These are phyloP conservation scores for Cyanistes caeruleus DNA, from an alignment of 2,113 vertebrate genomes.

Conservation along the genomic window DNA sequence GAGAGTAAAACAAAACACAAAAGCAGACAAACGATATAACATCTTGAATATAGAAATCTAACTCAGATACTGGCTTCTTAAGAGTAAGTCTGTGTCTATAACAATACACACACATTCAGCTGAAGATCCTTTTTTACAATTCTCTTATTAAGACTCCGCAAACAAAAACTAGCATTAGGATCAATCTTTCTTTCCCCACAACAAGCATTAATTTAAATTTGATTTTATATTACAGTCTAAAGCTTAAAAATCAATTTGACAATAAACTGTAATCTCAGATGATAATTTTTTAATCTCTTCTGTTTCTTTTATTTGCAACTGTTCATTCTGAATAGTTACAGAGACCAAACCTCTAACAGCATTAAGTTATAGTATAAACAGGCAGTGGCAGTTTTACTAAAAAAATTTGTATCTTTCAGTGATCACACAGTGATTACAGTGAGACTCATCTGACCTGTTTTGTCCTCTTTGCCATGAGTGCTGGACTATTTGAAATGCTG, in stretches of 20 bases:
- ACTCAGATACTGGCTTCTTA: background rate
- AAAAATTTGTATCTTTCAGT: background rate
- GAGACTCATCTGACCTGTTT: slow-evolving; percentile 85
- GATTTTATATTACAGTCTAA: background rate
- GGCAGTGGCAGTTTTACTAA: background rate
- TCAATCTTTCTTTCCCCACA: background rate
- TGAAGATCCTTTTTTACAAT: background rate
- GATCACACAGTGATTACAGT: background rate
- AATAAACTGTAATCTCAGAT: background rate
- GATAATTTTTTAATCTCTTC: background rate
- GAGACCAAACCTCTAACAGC: background rate
- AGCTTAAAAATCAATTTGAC: background rate
- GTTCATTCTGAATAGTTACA: background rate
- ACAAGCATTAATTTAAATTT: background rate
- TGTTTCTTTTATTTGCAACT: background rate
- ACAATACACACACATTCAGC: background rate
- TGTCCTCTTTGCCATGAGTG: slow-evolving; percentile 94
- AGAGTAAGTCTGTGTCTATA: background rate
- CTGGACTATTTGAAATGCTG: slow-evolving; percentile 89
- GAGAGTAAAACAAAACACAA: slow-evolving; percentile 10
- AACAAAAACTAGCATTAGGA: background rate
- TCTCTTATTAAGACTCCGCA: background rate
- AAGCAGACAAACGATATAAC: background rate
- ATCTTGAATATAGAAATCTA: background rate
- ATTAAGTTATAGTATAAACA: background rate